Evolutionary conservation across 1,140 invertebrate species (phyloP), one percentile per base, ranked within the genome.

Genomic region (Delia radicum): DNA sequence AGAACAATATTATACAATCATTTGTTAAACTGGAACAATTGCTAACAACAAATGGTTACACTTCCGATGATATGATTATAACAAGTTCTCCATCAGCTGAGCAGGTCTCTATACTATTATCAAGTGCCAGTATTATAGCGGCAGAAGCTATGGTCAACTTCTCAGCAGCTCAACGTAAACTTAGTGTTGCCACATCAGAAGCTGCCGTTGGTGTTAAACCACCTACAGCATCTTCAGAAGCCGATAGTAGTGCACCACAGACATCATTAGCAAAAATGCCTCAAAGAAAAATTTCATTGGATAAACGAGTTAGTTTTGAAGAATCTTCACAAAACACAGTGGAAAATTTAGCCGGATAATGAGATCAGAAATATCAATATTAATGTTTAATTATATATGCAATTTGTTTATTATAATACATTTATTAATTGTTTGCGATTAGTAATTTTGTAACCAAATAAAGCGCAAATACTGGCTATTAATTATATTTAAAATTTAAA

Each of bases 81-180:
- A 93, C 97, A 12, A 95, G 91, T 13, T 97, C 95, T 87, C 96
- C 96, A 0, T 92, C 95, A 5, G 90, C 94, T 12, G 97, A 98
- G 84, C 96, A 98, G 88, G 91, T 98, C 12, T 94, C 94, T n/a
- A 90, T 95, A n/a, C 90, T 96, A 77, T 88, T 96, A 37, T 95
- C 94, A 26, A 95, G 94, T 13, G 90, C 91, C 1, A 92, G 90
- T 77, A 87, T 93, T 3, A 86, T 90, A 18, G 88, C 88, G 13
- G 87, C 82, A 12, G 84, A 85, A 18, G 82, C 79, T 8, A 79
- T 82, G 18, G 81, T 79, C 5, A 84, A 82, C 27, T 85, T 85
- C 74, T 82, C 83, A 21, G 80, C 71, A 10, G 79, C 79, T 21
- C 75, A 78, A 27, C 79, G 79, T 77, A 89, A 85, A 79, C 78